Evolutionary conservation across 2,113 vertebrate genomes (phyloP).

Genomic region (Microcebus lehilahytsara): DNA sequence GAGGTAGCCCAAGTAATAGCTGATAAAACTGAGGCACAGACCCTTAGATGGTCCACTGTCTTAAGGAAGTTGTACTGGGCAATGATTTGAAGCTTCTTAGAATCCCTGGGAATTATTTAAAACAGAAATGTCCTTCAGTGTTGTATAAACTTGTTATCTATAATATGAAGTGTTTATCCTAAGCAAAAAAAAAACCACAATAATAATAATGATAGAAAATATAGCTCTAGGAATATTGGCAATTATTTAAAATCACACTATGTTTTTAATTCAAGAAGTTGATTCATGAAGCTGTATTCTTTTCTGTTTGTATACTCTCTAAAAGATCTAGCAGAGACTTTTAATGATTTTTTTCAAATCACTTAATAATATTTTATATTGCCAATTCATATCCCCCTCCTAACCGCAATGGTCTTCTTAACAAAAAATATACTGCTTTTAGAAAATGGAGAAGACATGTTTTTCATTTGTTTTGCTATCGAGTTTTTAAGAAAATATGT

Average conservation of each 20-base stretch:
- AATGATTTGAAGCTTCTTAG: neutral
- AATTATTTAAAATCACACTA: conserved; percentile 48
- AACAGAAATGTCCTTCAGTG: neutral
- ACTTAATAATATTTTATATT: conserved; percentile 37
- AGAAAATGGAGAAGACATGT: conserved; percentile 27
- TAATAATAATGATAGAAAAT: neutral
- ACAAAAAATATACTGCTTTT: conserved; percentile 30
- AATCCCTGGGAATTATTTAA: neutral
- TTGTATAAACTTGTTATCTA: neutral
- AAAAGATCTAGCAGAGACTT: conserved; percentile 41
- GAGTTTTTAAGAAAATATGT: conserved; percentile 39
- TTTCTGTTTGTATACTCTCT: neutral
- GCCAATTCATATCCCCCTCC: neutral
- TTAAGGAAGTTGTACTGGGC: neutral
- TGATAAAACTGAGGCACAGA: conserved; percentile 25
- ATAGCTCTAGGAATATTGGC: neutral
- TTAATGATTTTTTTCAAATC: conserved; percentile 52
- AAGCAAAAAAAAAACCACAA: neutral
- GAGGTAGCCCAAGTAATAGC: neutral
- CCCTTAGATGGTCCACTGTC: neutral
- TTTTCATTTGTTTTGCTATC: conserved; percentile 50
- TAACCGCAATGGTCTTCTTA: neutral
- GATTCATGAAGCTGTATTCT: neutral
- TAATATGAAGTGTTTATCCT: neutral
- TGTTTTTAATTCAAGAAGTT: conserved; percentile 37